Conservation (phyloP, 2,797 vertebrate species). For the Zalophus californianus region DNA sequence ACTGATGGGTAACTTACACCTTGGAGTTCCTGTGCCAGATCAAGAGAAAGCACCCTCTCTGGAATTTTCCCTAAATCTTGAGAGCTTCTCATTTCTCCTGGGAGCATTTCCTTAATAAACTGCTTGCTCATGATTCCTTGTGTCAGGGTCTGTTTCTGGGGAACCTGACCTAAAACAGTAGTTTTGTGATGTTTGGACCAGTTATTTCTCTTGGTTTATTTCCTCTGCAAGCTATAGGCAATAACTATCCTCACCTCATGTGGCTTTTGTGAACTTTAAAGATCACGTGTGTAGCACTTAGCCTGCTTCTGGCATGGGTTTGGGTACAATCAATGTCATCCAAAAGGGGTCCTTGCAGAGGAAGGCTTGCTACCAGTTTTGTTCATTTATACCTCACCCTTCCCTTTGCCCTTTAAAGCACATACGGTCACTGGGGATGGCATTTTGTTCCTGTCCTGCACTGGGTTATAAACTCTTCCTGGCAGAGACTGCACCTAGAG, state of each 20-base stretch:
- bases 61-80: not conserved
- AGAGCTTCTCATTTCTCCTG: not conserved
- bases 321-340: not conserved
- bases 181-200: not conserved
- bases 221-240: not conserved
- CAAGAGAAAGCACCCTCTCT: not conserved
- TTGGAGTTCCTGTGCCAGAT: rapidly evolving
- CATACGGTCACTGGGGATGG: not conserved
- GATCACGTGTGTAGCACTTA: rapidly evolving
- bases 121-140: not conserved
- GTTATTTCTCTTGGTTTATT: not conserved
- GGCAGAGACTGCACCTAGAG: not conserved
- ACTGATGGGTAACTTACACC: not conserved
- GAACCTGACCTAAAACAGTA: not conserved
- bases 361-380: not conserved
- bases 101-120: not conserved
- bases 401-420: not conserved
- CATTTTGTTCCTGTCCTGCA: not conserved
- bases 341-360: not conserved
- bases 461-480: not conserved
- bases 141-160: not conserved
- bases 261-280: not conserved
- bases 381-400: not conserved
- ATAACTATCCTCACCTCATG: not conserved
- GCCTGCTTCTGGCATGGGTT: not conserved